These are phyloP conservation scores for Callopanchax toddi DNA, from an alignment of 2,113 vertebrate species.

Conservation along the genomic window DNA sequence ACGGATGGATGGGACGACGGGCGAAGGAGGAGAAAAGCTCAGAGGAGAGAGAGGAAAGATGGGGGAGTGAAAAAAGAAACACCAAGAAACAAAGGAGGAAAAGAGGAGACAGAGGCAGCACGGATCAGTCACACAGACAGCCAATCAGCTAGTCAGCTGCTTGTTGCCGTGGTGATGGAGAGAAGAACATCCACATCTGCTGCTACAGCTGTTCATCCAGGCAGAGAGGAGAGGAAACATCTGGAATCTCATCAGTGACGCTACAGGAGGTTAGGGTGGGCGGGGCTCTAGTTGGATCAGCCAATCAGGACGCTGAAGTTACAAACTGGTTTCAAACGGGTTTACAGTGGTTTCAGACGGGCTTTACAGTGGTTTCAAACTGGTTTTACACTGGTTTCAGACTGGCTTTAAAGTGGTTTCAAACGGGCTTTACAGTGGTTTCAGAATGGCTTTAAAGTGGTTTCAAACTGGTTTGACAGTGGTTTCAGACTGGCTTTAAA, in stretches of 20 bases:
- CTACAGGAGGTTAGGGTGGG: neutral
- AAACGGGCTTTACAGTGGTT: no score
- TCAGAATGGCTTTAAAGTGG: no score
- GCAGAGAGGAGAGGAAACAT: neutral
- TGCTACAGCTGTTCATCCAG: constrained; percentile 65
- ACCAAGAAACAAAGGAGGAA: neutral
- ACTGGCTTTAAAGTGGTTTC: no score
- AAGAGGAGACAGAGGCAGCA: neutral
- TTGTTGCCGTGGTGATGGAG: constrained; percentile 61
- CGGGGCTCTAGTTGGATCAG: neutral
- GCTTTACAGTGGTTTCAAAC: no score
- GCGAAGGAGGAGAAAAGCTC: constrained; percentile 18
- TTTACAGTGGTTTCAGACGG: no score
- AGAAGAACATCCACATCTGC: constrained; percentile 68
- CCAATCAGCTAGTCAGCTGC: constrained; percentile 55
- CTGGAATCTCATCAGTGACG: neutral
- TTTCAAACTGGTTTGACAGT: no score
- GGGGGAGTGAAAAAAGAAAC: neutral
- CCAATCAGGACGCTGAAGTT: constrained; percentile 1
- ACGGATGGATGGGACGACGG: constrained; percentile 51
- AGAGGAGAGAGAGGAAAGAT: neutral
- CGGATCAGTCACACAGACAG: constrained; percentile 45
- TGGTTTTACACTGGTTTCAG: no score
- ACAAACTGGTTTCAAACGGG: no score
- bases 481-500: no score